Conservation (phyloP, 1,140 invertebrate genomes). For the Drosophila subpulchrella region DNA sequence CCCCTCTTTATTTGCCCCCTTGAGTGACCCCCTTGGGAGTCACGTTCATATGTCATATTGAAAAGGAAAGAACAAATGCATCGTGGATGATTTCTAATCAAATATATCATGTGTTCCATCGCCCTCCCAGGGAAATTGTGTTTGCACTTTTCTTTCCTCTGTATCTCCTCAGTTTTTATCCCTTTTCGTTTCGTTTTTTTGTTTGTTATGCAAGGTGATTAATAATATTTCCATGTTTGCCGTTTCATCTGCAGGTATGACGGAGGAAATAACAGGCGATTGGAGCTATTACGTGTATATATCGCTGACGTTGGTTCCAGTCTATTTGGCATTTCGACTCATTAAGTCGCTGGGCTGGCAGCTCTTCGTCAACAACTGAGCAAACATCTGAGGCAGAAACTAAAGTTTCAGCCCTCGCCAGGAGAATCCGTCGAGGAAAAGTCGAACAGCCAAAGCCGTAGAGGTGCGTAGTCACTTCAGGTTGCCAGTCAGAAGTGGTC, state of each 20-base stretch:
- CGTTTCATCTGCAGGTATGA: conserved; percentile 67
- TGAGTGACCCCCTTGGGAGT: conserved; percentile 25
- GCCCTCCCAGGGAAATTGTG: conserved; percentile 21
- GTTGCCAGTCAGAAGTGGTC: conserved; percentile 43
- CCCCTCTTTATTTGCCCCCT: neutral
- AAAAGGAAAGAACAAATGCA: conserved; percentile 31
- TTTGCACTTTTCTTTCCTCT: conserved; percentile 14
- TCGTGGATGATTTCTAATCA: conserved; percentile 51
- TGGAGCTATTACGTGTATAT: conserved; percentile 83
- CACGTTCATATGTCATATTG: conserved; percentile 36
- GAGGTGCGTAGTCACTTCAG: conserved; percentile 71
- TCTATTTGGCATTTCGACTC: conserved; percentile 84
- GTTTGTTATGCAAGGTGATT: conserved; percentile 21
- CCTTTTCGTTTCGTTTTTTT: neutral
- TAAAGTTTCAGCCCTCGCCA: conserved; percentile 1
- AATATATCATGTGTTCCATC: conserved; percentile 26
- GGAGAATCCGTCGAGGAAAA: neutral
- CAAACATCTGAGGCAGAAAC: conserved; percentile 44
- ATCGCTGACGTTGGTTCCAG: conserved; percentile 80
- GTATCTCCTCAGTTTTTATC: neutral
- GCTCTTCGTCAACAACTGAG: conserved; percentile 84
- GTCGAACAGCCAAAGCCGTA: conserved; percentile 2
- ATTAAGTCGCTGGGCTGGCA: conserved; percentile 84
- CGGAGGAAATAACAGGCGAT: conserved; percentile 82
- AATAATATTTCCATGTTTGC: conserved; percentile 21